These are phyloP conservation scores for Pelochelys cantorii DNA, from an alignment of 2,797 vertebrate species.

Conservation along the genomic window DNA sequence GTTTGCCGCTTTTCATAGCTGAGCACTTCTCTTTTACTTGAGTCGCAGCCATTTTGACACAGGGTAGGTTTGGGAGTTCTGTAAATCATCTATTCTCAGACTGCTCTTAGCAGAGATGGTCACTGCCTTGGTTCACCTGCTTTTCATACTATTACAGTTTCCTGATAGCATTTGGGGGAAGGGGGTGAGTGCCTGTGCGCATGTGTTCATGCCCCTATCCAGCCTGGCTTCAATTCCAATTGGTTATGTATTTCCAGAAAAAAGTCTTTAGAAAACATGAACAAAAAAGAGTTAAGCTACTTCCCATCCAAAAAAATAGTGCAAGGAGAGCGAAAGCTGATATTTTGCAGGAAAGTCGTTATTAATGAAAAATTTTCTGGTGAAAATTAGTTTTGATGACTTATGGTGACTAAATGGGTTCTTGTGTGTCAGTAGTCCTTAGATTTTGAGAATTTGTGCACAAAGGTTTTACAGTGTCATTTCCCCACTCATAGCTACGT, in stretches of 20 bases:
- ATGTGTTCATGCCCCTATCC: too few relatives aligned
- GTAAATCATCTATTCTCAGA: not conserved
- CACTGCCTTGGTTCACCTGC: not conserved
- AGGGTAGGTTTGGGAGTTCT: not conserved
- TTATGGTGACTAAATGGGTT: not conserved
- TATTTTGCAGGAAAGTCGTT: not conserved
- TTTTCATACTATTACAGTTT: not conserved
- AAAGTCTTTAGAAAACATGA: not conserved
- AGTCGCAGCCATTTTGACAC: not conserved
- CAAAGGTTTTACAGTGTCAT: not conserved
- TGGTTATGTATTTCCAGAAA: not conserved
- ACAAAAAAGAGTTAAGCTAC: not conserved
- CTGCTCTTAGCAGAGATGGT: not conserved
- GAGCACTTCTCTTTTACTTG: not conserved
- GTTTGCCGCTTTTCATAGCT: not conserved
- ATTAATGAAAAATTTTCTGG: not conserved
- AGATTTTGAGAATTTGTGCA: not conserved
- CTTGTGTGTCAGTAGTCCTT: not conserved
- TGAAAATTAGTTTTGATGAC: not conserved
- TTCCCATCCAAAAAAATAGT: rapidly evolving
- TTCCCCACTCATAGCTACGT: not conserved
- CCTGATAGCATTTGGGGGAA: not conserved
- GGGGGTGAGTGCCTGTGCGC: not conserved
- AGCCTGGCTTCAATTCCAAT: not conserved
- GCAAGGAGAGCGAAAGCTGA: not conserved